Percentiles rank a stretch among this genome's conserved stretches.
phyloP scores from a whole-genome alignment of 2,113 vertebrate genomes.

The Pelodiscus sinensis region DNA sequence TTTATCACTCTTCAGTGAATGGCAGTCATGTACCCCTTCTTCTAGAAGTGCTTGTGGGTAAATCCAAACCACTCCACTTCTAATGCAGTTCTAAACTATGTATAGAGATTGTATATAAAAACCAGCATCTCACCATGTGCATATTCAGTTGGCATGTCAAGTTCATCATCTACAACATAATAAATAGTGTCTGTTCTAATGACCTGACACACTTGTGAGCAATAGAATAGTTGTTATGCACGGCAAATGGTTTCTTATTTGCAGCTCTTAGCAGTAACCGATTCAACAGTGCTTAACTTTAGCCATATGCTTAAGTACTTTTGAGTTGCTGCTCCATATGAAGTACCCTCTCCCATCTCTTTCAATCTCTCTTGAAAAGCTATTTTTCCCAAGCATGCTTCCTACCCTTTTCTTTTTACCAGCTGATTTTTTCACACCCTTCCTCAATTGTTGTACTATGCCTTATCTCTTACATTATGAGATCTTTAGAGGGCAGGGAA shows the following conservation, averaged over 20 bases:
- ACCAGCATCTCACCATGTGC: not conserved
- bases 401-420: not conserved
- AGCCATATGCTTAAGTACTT: not conserved
- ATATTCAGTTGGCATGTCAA: not conserved
- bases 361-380: constrained; percentile 1
- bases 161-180: not conserved
- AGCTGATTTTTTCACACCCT: not conserved
- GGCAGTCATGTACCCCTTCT: not conserved
- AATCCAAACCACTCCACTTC: not conserved
- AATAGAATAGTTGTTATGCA: not conserved
- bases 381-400: not conserved
- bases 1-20: not conserved
- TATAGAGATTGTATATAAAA: not conserved
- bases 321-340: not conserved
- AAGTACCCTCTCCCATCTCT: not conserved
- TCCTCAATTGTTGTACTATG: not conserved
- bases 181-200: not conserved
- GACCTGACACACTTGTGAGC: not conserved
- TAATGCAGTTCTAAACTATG: not conserved
- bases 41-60: not conserved
- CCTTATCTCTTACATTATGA: not conserved
- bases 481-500: constrained; percentile 30
- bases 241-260: not conserved
- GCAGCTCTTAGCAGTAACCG: not conserved
- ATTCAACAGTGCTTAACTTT: not conserved